A percentile compares a stretch with the other conserved stretches of the same genome.
phyloP scores from a whole-genome alignment of 2,888 invertebrate species.

The Acanthococcus lagerstroemiae region DNA sequence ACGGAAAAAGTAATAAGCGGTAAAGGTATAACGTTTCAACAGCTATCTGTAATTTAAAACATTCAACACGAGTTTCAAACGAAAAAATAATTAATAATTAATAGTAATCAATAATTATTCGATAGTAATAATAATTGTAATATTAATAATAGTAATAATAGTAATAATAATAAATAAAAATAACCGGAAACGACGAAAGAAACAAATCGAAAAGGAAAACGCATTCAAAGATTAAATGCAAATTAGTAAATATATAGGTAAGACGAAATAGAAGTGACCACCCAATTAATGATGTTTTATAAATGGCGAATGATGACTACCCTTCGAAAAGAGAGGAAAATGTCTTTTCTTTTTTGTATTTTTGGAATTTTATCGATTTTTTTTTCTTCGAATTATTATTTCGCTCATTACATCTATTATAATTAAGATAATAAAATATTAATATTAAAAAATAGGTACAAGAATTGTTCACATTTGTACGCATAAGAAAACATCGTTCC shows the following conservation, averaged over 20 bases:
- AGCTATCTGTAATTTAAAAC: slow-evolving; percentile 6
- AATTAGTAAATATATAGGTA: slow-evolving; percentile 19
- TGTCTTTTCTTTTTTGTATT: slow-evolving; percentile 19
- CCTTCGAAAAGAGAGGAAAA: slow-evolving; percentile 22
- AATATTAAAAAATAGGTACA: slow-evolving; percentile 26
- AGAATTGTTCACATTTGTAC: slow-evolving; percentile 30
- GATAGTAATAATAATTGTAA: slow-evolving; percentile 17
- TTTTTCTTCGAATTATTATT: background rate
- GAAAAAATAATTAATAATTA: background rate
- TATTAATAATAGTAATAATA: slow-evolving; percentile 14
- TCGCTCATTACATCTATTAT: background rate
- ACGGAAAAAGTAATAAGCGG: slow-evolving; percentile 11
- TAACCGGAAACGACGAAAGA: slow-evolving; percentile 28
- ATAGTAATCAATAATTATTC: background rate
- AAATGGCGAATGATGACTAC: slow-evolving; percentile 26
- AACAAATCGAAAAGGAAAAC: slow-evolving; percentile 25
- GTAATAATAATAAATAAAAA: slow-evolving; percentile 2
- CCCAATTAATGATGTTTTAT: slow-evolving; percentile 22
- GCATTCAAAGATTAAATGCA: slow-evolving; percentile 27
- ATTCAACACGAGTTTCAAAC: background rate
- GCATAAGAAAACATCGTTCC: slow-evolving; percentile 23
- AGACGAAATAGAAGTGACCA: slow-evolving; percentile 23
- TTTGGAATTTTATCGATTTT: background rate
- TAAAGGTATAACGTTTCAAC: slow-evolving; percentile 20
- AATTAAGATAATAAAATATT: slow-evolving; percentile 17